A percentile compares a stretch with the other conserved stretches of the same genome.
Conservation (phyloP, 2,113 vertebrate genomes). For the Barnardius zonarius region DNA sequence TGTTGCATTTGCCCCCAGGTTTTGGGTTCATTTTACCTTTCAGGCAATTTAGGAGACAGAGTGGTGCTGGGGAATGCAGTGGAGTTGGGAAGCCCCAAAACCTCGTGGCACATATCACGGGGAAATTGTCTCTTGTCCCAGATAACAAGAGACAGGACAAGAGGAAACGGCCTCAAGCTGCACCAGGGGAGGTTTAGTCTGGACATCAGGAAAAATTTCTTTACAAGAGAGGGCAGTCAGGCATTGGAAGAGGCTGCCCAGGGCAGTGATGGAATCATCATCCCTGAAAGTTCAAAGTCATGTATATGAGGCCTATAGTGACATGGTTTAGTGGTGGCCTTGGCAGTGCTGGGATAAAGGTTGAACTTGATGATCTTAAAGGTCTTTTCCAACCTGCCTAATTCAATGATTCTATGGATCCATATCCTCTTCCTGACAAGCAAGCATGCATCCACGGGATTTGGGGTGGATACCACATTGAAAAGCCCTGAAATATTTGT, state of each 20-base stretch:
- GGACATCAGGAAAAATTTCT: neutral
- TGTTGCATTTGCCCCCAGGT: neutral
- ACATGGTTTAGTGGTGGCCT: neutral
- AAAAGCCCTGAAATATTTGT: neutral
- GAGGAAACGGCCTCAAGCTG: neutral
- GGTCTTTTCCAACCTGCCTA: neutral
- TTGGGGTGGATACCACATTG: neutral
- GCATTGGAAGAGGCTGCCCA: neutral
- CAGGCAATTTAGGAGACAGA: neutral
- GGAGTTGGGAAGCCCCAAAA: neutral
- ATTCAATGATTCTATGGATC: neutral
- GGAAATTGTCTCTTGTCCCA: neutral
- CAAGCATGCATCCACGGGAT: accelerated
- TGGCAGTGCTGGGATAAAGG: neutral
- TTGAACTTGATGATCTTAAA: neutral
- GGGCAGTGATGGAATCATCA: neutral
- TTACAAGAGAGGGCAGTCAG: neutral
- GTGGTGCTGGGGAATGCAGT: neutral
- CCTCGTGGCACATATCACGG: neutral
- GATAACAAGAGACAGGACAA: neutral
- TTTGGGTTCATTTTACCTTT: neutral
- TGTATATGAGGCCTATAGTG: neutral
- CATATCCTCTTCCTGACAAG: neutral
- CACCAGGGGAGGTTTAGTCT: neutral
- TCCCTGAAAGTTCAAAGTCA: neutral